Base-by-base conservation (phyloP, 2,797 vertebrate genomes). In the Artibeus lituratus region DNA sequence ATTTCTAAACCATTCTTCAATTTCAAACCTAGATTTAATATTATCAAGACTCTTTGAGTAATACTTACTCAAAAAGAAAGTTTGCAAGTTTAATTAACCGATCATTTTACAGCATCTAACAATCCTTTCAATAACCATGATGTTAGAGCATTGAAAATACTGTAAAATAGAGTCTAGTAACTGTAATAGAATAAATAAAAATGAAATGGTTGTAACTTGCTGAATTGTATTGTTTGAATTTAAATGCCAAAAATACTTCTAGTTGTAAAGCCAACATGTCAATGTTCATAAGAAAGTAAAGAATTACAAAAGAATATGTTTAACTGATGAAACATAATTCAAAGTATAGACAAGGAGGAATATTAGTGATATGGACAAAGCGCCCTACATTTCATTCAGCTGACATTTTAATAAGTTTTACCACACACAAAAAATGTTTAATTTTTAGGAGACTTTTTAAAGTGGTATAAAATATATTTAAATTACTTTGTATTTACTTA, bases 231-330 rank as follows among this genome's bases (percentile, higher is more conserved):
- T 39, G 24, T 29, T 37, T 83, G 35, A 59, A 84, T 74, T 83
- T 89, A 95, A 96, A 90, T 55, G 44, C n/a, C 62, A 91, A 76
- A 78, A 92, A 37, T 70, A 15, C 86, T 85, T 90, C 49, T 32
- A 84, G 29, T 73, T 57, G 10, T 35, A 59, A 95, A 90, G 62
- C 16, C 86, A 90, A 53, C 2, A 51, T 47, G 16, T 10, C 73
- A 39, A 87, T 39, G 12, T 87, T 93, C 83, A 84, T 32, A 16
- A 69, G 32, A 92, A 11, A 35, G 77, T 32, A 90, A 80, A 74
- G 22, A 3, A 78, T 87, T 90, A 93, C 24, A 74, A 94, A 84
- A 91, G 32, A 62, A 87, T 62, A 67, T 42, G 29, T n/a, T 92
- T 59, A 76, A 8, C 18, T 62, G 57, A 80, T 42, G 15, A 83